phyloP scores from a whole-genome alignment of 2,888 invertebrate genomes.

The Argyra leucocephala region DNA sequence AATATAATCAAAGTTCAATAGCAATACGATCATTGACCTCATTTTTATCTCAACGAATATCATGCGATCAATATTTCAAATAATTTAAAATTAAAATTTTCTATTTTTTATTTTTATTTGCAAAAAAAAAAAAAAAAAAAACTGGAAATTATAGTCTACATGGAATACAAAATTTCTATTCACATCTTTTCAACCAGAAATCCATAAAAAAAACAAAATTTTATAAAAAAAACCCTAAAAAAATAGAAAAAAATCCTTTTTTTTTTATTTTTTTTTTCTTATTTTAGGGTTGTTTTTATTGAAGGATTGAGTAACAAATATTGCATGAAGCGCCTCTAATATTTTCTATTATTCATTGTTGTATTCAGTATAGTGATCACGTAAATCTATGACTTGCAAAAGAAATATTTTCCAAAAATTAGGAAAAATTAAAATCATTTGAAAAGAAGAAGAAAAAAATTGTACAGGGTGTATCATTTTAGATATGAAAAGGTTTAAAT shows the following conservation, averaged over 20 bases:
- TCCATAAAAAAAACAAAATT: neutral
- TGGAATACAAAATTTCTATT: neutral
- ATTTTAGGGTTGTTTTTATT: neutral
- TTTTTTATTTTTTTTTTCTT: neutral
- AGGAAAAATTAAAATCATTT: neutral
- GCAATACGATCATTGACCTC: neutral
- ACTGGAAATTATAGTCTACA: neutral
- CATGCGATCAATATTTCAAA: too few relatives aligned
- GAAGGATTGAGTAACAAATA: conserved; percentile 4
- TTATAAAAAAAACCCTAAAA: neutral
- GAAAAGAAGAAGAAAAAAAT: neutral
- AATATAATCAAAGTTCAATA: neutral
- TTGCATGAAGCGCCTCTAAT: conserved; percentile 4
- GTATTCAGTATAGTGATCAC: neutral
- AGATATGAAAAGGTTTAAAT: too few relatives aligned
- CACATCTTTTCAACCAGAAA: neutral
- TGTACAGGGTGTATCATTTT: too few relatives aligned
- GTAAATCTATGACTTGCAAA: too few relatives aligned
- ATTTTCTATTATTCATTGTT: neutral
- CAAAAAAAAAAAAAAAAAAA: neutral
- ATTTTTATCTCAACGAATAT: neutral
- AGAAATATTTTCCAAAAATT: neutral
- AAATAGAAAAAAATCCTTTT: neutral
- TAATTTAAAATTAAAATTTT: too few relatives aligned
- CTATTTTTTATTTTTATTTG: too few relatives aligned